Conservation (phyloP, 2,113 vertebrate genomes). For the Eulemur rufifrons region DNA sequence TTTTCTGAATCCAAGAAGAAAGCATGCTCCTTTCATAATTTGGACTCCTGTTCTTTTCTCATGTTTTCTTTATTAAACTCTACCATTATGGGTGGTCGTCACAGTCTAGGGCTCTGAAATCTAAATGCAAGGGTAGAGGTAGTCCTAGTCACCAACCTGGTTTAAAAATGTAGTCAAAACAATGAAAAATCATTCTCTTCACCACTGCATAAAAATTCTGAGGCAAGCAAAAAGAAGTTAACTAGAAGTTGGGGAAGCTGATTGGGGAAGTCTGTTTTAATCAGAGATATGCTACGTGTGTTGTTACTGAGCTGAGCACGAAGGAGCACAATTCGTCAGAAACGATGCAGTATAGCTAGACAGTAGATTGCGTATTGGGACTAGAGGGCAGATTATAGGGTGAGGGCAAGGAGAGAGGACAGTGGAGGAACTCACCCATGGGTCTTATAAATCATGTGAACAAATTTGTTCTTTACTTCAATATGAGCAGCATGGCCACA, state of each 20-base stretch:
- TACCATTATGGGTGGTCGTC: neutral
- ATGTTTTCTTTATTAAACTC: neutral
- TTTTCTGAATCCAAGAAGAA: neutral
- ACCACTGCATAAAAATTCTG: neutral
- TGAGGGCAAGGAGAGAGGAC: neutral
- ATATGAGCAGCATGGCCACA: accelerated
- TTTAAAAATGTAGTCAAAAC: neutral
- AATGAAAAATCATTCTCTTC: neutral
- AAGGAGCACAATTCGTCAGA: neutral
- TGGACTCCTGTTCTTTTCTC: neutral
- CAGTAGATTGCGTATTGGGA: neutral
- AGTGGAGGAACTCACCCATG: neutral
- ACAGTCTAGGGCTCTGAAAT: neutral
- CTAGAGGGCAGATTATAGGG: neutral
- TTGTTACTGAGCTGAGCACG: neutral
- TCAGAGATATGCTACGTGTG: neutral
- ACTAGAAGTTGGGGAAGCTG: neutral
- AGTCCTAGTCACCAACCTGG: neutral
- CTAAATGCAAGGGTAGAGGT: neutral
- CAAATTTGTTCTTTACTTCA: neutral
- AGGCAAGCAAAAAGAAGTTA: neutral
- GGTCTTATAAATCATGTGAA: neutral
- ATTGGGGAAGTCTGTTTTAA: neutral
- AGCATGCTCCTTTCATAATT: neutral
- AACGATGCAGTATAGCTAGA: neutral